Evolutionary conservation across 2,113 vertebrate genomes (phyloP), one percentile per base, ranked within the genome.

Genomic region (Malurus alboscapulatus): DNA sequence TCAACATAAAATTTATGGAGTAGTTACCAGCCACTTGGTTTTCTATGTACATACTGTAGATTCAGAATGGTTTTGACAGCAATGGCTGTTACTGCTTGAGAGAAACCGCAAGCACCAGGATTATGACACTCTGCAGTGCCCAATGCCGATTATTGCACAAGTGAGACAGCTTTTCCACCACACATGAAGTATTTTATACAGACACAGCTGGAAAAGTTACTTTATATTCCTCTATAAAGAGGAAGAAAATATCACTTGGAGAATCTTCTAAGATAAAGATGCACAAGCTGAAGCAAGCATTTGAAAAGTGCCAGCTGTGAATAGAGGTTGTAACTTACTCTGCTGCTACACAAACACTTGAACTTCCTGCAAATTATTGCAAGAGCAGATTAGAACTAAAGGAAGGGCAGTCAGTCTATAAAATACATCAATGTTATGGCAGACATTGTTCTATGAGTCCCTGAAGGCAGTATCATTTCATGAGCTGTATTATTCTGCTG

Each of bases 11-110:
- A 91, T 87, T 87, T 45, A 85, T n/a, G n/a, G 55, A 44, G 55
- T 59, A 83, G 42, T 78, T 92, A 85, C 32, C 38, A 91, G 82
- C 24, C 79, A 59, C 69, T 85, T 75, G 51, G 26, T 73, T 85
- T 83, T 32, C 63, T 67, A 10, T 19, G 47, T 51, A 51, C n/a
- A 62, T 29, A 42, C 2, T 77, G 67, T 72, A 84, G 51, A 57
- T 63, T 63, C 55, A 55, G 75, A 95, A 73, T 20, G 47, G 66
- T 84, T 94, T 87, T 85, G 44, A 91, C 12, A 85, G 59, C 58
- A 72, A 44, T 50, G 82, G 20, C 24, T 87, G 62, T 58, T 92
- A 62, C 71, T 93, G 91, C 91, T 80, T 73, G 78, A 87, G 71
- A 77, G 62, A 82, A 54, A 79, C 26, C 3, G 1, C 45, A 73